Evolutionary conservation across 2,888 invertebrate species (phyloP).

Genomic region (Lepidochitona cinerea): DNA sequence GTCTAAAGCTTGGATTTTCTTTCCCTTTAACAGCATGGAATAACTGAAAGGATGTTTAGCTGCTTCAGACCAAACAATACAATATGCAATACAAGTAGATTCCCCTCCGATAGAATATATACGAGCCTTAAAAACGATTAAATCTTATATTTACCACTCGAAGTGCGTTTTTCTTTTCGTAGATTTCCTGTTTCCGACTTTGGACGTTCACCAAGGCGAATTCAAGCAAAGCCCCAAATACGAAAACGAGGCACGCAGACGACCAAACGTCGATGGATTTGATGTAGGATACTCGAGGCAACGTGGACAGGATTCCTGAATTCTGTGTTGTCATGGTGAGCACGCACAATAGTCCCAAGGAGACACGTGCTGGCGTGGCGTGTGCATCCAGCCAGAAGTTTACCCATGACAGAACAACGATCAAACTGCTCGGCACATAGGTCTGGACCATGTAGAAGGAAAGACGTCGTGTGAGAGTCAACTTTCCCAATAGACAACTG

Average conservation of each 20-base stretch:
- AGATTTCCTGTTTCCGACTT: neutral
- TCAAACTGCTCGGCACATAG: constrained; percentile 1
- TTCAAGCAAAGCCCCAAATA: constrained; percentile 22
- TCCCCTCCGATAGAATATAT: too few species aligned
- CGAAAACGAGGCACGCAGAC: constrained; percentile 21
- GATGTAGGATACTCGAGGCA: constrained; percentile 8
- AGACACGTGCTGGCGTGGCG: constrained; percentile 4
- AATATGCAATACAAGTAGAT: too few species aligned
- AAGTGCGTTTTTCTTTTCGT: neutral
- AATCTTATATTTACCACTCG: too few species aligned
- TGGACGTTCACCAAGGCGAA: constrained; percentile 24
- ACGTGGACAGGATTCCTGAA: neutral
- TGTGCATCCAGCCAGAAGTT: constrained; percentile 36
- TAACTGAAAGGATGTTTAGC: too few species aligned
- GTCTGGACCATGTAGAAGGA: neutral
- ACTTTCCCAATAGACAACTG: neutral
- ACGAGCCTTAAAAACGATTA: too few species aligned
- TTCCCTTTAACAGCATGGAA: too few species aligned
- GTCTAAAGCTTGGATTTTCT: too few species aligned
- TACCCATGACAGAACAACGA: constrained; percentile 17
- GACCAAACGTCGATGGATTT: constrained; percentile 13
- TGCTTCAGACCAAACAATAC: too few species aligned
- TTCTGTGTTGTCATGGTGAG: constrained; percentile 13
- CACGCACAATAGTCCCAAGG: constrained; percentile 3
- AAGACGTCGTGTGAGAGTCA: neutral